phyloP scores from a whole-genome alignment of 1,140 invertebrate species.

The Mycetomoellerius zeteki region DNA sequence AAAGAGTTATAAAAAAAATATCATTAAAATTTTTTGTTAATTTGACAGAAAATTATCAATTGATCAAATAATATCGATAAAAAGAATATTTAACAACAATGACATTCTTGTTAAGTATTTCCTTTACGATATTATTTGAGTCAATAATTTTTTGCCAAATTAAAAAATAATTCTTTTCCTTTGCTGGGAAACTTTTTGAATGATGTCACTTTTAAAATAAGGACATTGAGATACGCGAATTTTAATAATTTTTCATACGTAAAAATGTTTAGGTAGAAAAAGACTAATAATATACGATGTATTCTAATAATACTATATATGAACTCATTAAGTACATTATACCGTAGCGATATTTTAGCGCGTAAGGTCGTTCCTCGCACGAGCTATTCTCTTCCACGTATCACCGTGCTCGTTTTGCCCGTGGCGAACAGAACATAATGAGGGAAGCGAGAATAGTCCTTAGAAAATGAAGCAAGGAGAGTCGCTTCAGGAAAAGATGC shows the following conservation, averaged over 20 bases:
- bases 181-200: no score
- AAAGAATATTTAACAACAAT: no score
- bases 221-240: neutral
- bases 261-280: neutral
- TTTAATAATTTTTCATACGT: neutral
- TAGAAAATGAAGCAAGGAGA: constrained; percentile 72
- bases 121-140: no score
- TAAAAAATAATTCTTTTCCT: no score
- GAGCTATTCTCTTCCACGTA: constrained; percentile 59
- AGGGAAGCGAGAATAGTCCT: constrained; percentile 78
- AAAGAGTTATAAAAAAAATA: no score
- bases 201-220: no score
- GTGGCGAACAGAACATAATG: constrained; percentile 70
- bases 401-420: constrained; percentile 61
- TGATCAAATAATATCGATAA: no score
- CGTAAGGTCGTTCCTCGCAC: constrained; percentile 58
- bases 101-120: no score
- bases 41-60: no score
- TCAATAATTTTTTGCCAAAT: no score
- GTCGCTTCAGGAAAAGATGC: constrained; percentile 46
- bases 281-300: neutral
- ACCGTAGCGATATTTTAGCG: constrained; percentile 47
- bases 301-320: neutral
- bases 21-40: no score
- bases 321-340: neutral